Conservation (phyloP, 2,888 invertebrate species). For the Branchellion lobata region DNA sequence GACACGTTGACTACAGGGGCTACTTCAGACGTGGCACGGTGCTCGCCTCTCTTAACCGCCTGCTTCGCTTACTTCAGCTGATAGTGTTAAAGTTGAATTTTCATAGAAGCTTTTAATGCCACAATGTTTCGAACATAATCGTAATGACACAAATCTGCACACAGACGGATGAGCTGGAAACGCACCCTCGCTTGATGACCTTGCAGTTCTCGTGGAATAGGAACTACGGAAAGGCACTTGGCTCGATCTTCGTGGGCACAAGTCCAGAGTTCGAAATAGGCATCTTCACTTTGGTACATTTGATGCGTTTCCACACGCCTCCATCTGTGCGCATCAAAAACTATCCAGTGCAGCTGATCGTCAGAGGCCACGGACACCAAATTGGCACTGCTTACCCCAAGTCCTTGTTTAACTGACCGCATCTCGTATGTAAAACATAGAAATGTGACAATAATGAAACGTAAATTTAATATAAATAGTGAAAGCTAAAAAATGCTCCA, state of each 20-base stretch:
- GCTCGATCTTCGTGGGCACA: conserved; percentile 56
- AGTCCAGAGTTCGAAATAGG: conserved; percentile 63
- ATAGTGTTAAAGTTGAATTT: no score
- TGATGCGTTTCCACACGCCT: conserved; percentile 52
- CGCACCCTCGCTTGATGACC: conserved; percentile 57
- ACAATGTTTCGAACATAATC: no score
- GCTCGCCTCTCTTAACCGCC: no score
- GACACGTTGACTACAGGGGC: conserved; percentile 61
- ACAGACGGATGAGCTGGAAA: conserved; percentile 53
- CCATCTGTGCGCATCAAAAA: conserved; percentile 57
- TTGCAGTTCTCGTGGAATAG: conserved; percentile 60
- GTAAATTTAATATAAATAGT: no score
- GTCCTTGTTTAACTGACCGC: conserved; percentile 49
- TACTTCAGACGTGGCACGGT: conserved; percentile 61
- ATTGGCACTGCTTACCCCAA: conserved; percentile 56
- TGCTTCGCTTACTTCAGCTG: no score
- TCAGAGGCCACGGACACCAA: conserved; percentile 54
- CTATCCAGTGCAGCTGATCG: conserved; percentile 58
- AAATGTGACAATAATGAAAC: no score
- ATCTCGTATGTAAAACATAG: no score
- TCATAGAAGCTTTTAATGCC: no score
- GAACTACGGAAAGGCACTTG: conserved; percentile 58
- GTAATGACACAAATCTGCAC: no score
- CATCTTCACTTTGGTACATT: conserved; percentile 57
- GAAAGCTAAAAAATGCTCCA: no score